Evolutionary conservation across 2,113 vertebrate species (phyloP), one percentile per base, ranked within the genome.

Genomic region (Raja brachyura): DNA sequence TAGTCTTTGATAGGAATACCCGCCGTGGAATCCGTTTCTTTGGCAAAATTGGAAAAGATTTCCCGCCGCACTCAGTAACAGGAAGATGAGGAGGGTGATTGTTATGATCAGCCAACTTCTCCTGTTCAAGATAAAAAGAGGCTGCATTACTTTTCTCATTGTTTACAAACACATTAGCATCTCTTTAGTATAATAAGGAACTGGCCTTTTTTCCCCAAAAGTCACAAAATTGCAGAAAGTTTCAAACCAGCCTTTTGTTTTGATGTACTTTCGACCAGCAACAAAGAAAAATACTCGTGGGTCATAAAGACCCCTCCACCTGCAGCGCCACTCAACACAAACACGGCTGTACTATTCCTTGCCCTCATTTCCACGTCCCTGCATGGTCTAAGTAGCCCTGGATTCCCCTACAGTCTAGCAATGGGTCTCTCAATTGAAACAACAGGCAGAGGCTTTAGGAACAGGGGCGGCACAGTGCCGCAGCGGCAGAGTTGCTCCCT

Each of bases 1-100:
- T 93, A 97, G 94, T 0, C 95, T 96, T 59, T 96, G 88, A 63
- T 96, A 97, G n/a, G 96, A 95, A 94, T 96, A 97, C n/a, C 94
- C 93, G 0, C 8, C 70, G 0, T 86, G 94, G 3, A 93, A 0
- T 0, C n/a, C n/a, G 20, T 39, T 83, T 81, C 93, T 68, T 61
- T 93, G 81, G 74, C 94, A 95, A 4, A 66, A 93, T 63, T 73
- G 94, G 20, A 94, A 10, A 31, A 95, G n/a, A 94, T 96, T 96
- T 76, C 94, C 66, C 70, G 94, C 39, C 74, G 96, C 93, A 93
- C 96, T 97, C 95, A 93, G 68, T 6, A 94, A 88, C n/a, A 97
- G 94, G 78, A 96, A 93, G 14, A 61, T 66, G 33, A 94, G 90
- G 94, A 97, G 93, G 22, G 93, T 0, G 7, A 93, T 0, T 25